Evolutionary conservation across 2,888 invertebrate species (phyloP).

Genomic region (Allacma fusca): DNA sequence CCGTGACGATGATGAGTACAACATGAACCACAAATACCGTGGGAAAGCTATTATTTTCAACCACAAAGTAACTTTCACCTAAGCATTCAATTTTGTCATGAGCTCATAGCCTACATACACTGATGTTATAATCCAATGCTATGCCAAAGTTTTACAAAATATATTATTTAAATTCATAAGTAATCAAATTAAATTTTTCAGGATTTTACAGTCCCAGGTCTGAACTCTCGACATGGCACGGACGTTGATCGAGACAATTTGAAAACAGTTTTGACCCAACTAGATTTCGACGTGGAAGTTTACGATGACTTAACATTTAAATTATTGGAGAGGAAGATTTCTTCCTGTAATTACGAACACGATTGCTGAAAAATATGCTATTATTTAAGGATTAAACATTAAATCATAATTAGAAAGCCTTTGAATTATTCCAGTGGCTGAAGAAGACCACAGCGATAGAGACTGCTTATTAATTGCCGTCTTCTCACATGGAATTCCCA

Average conservation of each 20-base stretch:
- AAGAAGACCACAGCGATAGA: slow-evolving; percentile 78
- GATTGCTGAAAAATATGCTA: too few relatives aligned
- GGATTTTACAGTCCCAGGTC: slow-evolving; percentile 61
- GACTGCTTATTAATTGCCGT: slow-evolving; percentile 87
- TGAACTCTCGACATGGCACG: slow-evolving; percentile 55
- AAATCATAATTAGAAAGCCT: too few relatives aligned
- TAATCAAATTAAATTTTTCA: slow-evolving; percentile 23
- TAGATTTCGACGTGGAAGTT: slow-evolving; percentile 57
- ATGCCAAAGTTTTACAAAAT: too few relatives aligned
- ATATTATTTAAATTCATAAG: too few relatives aligned
- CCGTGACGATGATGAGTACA: slow-evolving; percentile 58
- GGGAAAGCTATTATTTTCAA: slow-evolving; percentile 59
- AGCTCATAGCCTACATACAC: too few relatives aligned
- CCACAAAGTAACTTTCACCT: slow-evolving; percentile 60
- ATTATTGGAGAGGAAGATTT: slow-evolving; percentile 42
- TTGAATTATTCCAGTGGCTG: slow-evolving; percentile 72
- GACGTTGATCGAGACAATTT: slow-evolving; percentile 56
- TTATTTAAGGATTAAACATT: too few relatives aligned
- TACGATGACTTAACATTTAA: slow-evolving; percentile 55
- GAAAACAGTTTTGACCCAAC: slow-evolving; percentile 41
- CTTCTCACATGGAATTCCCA: slow-evolving; percentile 83
- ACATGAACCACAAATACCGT: slow-evolving; percentile 57
- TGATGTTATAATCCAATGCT: too few relatives aligned
- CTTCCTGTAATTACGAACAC: too few relatives aligned
- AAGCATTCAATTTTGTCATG: too few relatives aligned